phyloP scores from a whole-genome alignment of 2,113 vertebrate genomes.

The Menidia beryllina region DNA sequence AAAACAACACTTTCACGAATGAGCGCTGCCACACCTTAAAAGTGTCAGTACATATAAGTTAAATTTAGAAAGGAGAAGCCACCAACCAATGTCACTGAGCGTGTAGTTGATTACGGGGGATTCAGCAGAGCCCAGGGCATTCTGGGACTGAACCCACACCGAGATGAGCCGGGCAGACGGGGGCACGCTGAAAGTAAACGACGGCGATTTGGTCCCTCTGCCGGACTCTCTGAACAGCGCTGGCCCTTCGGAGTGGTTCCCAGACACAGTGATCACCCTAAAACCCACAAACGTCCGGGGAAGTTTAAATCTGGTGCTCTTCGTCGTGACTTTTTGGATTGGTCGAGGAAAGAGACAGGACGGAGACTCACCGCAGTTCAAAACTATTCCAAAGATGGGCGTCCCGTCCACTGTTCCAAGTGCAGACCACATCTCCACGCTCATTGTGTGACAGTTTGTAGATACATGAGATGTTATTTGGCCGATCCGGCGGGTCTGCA shows the following conservation, averaged over 20 bases:
- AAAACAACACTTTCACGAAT: conserved; percentile 1
- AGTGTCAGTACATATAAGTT: background rate
- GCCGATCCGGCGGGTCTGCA: conserved; percentile 72
- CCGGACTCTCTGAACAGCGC: background rate
- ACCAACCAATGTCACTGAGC: conserved; percentile 75
- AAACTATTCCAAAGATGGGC: conserved; percentile 50
- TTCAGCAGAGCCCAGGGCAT: conserved; percentile 56
- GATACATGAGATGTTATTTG: conserved; percentile 71
- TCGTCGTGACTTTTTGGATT: too few relatives aligned
- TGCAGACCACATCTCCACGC: conserved; percentile 64
- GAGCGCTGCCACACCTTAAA: background rate
- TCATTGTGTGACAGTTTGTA: conserved; percentile 35
- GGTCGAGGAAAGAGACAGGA: background rate
- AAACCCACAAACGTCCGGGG: conserved; percentile 58
- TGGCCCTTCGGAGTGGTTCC: background rate
- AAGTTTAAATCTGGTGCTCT: too few relatives aligned
- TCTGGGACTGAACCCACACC: conserved; percentile 56
- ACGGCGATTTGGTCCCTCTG: background rate
- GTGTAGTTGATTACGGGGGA: conserved; percentile 54
- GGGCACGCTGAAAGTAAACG: conserved; percentile 38
- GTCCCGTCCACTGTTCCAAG: conserved; percentile 73
- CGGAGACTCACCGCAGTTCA: conserved; percentile 62
- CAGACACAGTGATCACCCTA: conserved; percentile 58
- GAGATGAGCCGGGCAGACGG: conserved; percentile 50
- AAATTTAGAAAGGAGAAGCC: background rate